A percentile compares a stretch with the other conserved stretches of the same genome.
These are phyloP conservation scores for Drosophila kanekoi DNA, from an alignment of 2,888 invertebrate species.

Conservation along the genomic window DNA sequence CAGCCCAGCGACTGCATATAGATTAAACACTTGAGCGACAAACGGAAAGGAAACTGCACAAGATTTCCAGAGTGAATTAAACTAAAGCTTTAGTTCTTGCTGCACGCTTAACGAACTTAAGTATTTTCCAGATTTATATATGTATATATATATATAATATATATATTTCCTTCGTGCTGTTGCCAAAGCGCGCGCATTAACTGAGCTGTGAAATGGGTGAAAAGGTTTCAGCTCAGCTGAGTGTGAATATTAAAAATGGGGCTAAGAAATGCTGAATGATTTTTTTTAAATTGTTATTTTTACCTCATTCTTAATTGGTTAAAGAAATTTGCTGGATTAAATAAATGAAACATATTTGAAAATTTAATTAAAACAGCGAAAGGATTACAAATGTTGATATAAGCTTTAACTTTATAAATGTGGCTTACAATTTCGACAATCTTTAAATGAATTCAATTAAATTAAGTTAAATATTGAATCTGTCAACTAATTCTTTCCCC, in stretches of 20 bases:
- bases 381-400: too few relatives aligned
- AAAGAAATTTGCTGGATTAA: not conserved
- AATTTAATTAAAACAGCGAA: too few relatives aligned
- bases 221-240: conserved; percentile 51
- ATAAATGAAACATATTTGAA: too few relatives aligned
- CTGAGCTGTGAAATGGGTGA: conserved; percentile 36
- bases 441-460: too few relatives aligned
- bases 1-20: conserved; percentile 60
- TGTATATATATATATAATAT: not conserved
- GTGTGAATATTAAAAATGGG: conserved; percentile 54
- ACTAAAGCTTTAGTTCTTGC: conserved; percentile 29
- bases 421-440: too few relatives aligned
- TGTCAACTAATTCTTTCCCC: too few relatives aligned
- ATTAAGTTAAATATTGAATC: too few relatives aligned
- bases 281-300: not conserved
- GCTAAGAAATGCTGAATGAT: conserved; percentile 7
- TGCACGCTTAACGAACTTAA: conserved; percentile 55
- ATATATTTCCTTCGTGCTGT: not conserved
- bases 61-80: conserved; percentile 30
- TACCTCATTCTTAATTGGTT: conserved; percentile 12
- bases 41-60: conserved; percentile 20
- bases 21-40: conserved; percentile 59
- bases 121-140: not conserved
- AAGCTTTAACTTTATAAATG: too few relatives aligned
- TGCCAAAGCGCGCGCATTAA: not conserved